Evolutionary conservation across 2,797 vertebrate species (phyloP).

Genomic region (Labeo calbasu): DNA sequence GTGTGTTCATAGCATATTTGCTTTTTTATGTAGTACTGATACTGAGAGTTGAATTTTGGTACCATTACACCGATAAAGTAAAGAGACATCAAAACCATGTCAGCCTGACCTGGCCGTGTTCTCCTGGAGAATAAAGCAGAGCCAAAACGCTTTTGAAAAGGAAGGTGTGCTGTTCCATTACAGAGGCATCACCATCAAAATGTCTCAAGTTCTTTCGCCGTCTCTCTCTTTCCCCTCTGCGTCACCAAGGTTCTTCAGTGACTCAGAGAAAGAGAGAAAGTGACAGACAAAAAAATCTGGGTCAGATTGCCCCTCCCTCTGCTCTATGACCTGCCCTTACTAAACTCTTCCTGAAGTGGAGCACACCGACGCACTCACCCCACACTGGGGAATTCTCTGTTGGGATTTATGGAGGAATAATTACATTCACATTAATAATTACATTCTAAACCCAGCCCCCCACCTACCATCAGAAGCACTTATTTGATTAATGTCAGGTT

Average conservation of each 20-base stretch:
- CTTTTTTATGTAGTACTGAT: background rate
- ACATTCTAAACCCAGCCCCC: slow-evolving; percentile 28
- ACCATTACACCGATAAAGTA: background rate
- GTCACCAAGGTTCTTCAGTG: slow-evolving; percentile 41
- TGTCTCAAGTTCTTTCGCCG: background rate
- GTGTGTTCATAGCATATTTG: no score
- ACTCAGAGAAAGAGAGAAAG: slow-evolving; percentile 42
- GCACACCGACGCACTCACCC: slow-evolving; percentile 37
- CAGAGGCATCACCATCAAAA: background rate
- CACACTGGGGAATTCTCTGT: slow-evolving; percentile 20
- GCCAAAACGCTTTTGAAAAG: background rate
- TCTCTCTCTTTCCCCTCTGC: slow-evolving; percentile 42
- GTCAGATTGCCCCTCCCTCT: slow-evolving; percentile 34
- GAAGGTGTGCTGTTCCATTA: background rate
- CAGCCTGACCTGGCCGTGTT: slow-evolving; percentile 20
- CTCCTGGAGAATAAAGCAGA: background rate
- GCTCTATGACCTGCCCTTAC: slow-evolving; percentile 40
- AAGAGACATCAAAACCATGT: background rate
- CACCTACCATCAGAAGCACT: slow-evolving; percentile 33
- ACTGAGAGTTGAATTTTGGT: background rate
- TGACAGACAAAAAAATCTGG: slow-evolving; percentile 1
- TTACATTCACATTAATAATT: slow-evolving; percentile 50
- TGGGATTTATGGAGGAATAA: slow-evolving; percentile 56
- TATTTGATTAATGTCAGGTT: slow-evolving; percentile 49
- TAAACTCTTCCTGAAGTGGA: slow-evolving; percentile 40